Evolutionary conservation across 2,888 invertebrate species (phyloP), one percentile per base, ranked within the genome.

Genomic region (Bombylius discolor): DNA sequence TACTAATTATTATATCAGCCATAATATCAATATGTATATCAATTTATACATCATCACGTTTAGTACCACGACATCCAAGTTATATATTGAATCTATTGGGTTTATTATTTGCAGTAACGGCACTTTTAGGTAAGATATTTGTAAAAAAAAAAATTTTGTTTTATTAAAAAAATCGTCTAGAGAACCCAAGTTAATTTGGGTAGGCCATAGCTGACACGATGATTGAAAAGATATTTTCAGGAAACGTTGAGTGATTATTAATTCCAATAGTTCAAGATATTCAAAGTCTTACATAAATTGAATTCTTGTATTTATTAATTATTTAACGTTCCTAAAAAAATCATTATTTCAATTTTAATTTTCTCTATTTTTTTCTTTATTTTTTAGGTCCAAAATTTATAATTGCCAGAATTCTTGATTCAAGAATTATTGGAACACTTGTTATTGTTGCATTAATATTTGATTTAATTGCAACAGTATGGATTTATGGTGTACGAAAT

Each of bases 401-500:
- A 14, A 66, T 72, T 32, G 67, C 69, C 1, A 66, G 72, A 11
- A 62, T 74, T 11, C 58, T 74, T 46, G 74, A 74, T 59, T 65
- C 70, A 2, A 66, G 74, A 8, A 58, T 74, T 49, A 70, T 73
- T 49, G 74, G 74, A 48, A 71, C 72, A 5, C 62, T 74, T 61
- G 62, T 68, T 14, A 64, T 73, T 5, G 68, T 71, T 4, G 70
- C 73, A 4, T 57, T 74, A 53, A 68, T 73, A 1, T 74, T 74
- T 53, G 74, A 74, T 56, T 61, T 73, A 32, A 73, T 74, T 52
- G 70, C 72, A 14, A 66, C 71, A 7, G 69, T 69, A 3, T 74
- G 74, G 74, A 72, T 74, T 23, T 74, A 74, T 59, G 74, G 74
- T 47, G 70, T 69, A 4, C 73, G 74, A 61, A 73, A 72, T 58